phyloP scores from a whole-genome alignment of 2,797 vertebrate species.

The Siniperca obscura region DNA sequence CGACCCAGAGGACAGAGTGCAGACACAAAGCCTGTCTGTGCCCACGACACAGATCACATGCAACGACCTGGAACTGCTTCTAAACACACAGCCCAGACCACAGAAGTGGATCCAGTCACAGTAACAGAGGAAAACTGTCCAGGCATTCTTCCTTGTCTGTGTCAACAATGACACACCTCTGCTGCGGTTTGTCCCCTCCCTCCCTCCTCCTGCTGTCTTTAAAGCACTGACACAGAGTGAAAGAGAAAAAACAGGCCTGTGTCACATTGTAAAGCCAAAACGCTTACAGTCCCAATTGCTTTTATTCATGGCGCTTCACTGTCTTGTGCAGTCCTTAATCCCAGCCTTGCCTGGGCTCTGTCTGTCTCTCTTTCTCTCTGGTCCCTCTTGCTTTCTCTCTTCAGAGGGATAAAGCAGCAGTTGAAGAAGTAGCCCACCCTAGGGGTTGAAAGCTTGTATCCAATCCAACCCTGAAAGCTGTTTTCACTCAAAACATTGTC shows the following conservation, averaged over 20 bases:
- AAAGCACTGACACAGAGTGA: constrained; percentile 48
- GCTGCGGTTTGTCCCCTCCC: constrained; percentile 44
- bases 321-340: constrained; percentile 73
- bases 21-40: constrained; percentile 70
- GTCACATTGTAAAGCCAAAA: constrained; percentile 57
- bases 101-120: constrained; percentile 78
- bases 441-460: constrained; percentile 86
- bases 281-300: constrained; percentile 51
- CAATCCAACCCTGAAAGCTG: constrained; percentile 86
- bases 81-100: constrained; percentile 73
- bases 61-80: constrained; percentile 77
- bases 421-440: constrained; percentile 86
- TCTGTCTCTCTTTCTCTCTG: constrained; percentile 55
- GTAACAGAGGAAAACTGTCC: constrained; percentile 71
- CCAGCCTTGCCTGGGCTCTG: constrained; percentile 59
- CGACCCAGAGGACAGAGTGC: constrained; percentile 66
- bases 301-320: constrained; percentile 65
- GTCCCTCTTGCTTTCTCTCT: constrained; percentile 64
- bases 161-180: constrained; percentile 82
- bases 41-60: constrained; percentile 71
- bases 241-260: constrained; percentile 69
- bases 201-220: constrained; percentile 54
- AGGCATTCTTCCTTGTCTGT: constrained; percentile 77
- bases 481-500: constrained; percentile 88
- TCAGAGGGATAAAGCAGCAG: constrained; percentile 81